A percentile compares a stretch with the other conserved stretches of the same genome.
These are phyloP conservation scores for Polyploca ridens DNA, from an alignment of 2,888 invertebrate genomes.

Conservation along the genomic window DNA sequence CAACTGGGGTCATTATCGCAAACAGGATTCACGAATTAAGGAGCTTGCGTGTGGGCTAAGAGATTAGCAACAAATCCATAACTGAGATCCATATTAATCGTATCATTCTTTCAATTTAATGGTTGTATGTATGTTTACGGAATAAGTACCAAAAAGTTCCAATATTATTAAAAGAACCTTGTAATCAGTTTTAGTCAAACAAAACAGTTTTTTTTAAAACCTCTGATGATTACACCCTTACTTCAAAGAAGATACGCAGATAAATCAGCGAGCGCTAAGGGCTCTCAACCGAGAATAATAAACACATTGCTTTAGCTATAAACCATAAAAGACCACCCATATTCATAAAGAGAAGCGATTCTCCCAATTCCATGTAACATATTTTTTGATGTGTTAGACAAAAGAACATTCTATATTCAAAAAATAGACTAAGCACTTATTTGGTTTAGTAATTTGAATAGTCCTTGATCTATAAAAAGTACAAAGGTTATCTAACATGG, in stretches of 20 bases:
- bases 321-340: not conserved
- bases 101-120: not conserved
- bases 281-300: not conserved
- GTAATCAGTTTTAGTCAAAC: not conserved
- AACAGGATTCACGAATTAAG: conserved; percentile 61
- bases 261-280: too few species aligned
- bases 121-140: not conserved
- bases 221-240: too few species aligned
- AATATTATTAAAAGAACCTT: too few species aligned
- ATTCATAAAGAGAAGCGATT: not conserved
- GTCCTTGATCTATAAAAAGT: conserved; percentile 67
- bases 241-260: too few species aligned
- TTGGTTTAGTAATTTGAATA: conserved; percentile 20
- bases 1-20: conserved; percentile 62
- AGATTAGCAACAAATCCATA: conserved; percentile 43
- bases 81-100: conserved; percentile 7
- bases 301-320: not conserved
- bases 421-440: not conserved
- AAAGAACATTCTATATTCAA: not conserved
- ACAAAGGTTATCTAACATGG: conserved; percentile 17
- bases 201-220: not conserved
- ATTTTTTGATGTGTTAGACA: not conserved
- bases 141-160: too few species aligned
- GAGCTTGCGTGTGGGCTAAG: conserved; percentile 62
- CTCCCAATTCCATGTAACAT: not conserved